Percentiles rank a stretch among this genome's conserved stretches.
Conservation (phyloP, 92 coral and sea anemone species). For the Metridium senile region DNA sequence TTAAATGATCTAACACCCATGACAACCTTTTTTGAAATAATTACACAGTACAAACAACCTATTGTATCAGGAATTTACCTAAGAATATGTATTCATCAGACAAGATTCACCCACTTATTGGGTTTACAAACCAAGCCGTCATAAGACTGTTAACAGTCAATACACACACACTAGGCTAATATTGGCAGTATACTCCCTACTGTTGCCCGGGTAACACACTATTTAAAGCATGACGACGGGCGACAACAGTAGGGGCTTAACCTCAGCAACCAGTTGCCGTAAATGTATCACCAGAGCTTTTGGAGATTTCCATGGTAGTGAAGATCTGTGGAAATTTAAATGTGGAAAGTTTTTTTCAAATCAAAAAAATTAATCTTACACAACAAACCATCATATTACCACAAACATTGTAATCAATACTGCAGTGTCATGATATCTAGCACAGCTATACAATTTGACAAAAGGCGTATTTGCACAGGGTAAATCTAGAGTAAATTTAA, state of each 20-base stretch:
- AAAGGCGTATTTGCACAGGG: no score
- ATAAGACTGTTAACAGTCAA: conserved; percentile 45
- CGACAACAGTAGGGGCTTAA: conserved; percentile 93
- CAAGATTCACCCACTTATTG: conserved; percentile 57
- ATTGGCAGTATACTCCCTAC: conserved; percentile 55
- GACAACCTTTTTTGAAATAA: no score
- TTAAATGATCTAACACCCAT: no score
- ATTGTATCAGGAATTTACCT: neutral
- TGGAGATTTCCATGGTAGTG: conserved; percentile 78
- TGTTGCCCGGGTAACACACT: conserved; percentile 58
- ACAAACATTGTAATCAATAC: no score
- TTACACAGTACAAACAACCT: neutral
- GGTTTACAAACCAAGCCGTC: conserved; percentile 84
- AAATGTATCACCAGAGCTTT: conserved; percentile 81
- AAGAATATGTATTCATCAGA: conserved; percentile 45
- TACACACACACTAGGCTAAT: conserved; percentile 19
- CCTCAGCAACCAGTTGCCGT: conserved; percentile 96
- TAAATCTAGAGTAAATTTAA: no score
- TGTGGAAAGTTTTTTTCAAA: no score
- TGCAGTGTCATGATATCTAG: no score
- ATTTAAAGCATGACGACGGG: conserved; percentile 16
- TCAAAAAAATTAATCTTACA: no score
- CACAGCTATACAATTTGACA: no score
- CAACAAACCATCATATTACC: no score
- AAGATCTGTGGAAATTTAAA: conserved; percentile 56